Percentiles rank a stretch among this genome's conserved stretches.
Evolutionary conservation across 2,888 invertebrate genomes (phyloP).

Genomic region (Eupsilia transversa): DNA sequence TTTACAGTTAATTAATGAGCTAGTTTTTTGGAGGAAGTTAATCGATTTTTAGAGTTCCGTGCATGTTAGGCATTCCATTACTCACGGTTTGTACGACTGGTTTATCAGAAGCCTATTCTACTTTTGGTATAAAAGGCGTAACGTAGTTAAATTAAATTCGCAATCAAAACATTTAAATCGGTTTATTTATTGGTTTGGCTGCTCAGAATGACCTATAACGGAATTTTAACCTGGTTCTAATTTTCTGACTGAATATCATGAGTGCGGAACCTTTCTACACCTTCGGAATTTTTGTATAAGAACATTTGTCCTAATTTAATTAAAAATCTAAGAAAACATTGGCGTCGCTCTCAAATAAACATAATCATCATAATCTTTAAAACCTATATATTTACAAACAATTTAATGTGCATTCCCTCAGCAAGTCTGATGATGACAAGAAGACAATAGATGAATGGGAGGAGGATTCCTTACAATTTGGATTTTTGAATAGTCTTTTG

Average conservation of each 20-base stretch:
- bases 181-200: slow-evolving; percentile 26
- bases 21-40: slow-evolving; percentile 38
- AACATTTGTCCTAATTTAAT: background rate
- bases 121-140: slow-evolving; percentile 38
- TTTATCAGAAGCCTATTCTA: slow-evolving; percentile 45
- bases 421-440: slow-evolving; percentile 11
- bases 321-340: background rate
- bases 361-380: background rate
- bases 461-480: slow-evolving; percentile 19
- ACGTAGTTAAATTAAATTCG: slow-evolving; percentile 33
- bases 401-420: slow-evolving; percentile 13
- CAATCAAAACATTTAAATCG: slow-evolving; percentile 38
- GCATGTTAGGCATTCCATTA: slow-evolving; percentile 21
- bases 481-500: slow-evolving; percentile 30
- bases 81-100: slow-evolving; percentile 25
- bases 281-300: slow-evolving; percentile 1
- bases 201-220: slow-evolving; percentile 37
- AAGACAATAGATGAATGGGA: slow-evolving; percentile 26
- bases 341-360: background rate
- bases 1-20: slow-evolving; percentile 58
- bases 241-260: slow-evolving; percentile 14
- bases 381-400: background rate
- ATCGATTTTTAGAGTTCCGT: slow-evolving; percentile 45
- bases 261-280: slow-evolving; percentile 6
- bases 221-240: slow-evolving; percentile 43